Base-by-base conservation (phyloP, 2,797 vertebrate genomes). In the Sebastes kiyomatsui region DNA sequence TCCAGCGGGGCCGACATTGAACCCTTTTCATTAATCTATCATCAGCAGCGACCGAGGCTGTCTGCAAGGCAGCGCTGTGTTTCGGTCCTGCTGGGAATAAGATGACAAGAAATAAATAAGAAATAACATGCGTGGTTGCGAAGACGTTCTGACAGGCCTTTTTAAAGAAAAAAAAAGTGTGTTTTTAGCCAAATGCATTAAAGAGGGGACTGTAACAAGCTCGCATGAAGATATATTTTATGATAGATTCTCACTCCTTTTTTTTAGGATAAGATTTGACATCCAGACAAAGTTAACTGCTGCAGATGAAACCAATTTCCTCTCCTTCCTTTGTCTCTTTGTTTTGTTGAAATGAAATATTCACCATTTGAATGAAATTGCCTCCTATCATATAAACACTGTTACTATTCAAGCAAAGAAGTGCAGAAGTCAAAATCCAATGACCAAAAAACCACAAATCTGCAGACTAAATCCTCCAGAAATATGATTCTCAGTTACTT, bases 1-100 rank as follows among this genome's bases (percentile, higher is more conserved):
- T 84, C 87, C 75, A 77, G 80, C 55, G 25, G 28, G 83, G 65
- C 89, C 56, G 55, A 84, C 87, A 88, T 88, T 85, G 91, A 94
- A 88, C 84, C 90, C 82, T 91, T 89, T 85, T 94, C 92, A 94
- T 95, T 94, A 94, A 94, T 95, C 93, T 92, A 89, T 95, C 94
- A 94, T 95, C 93, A 77, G 79, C 80, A 73, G 79, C 60, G 81
- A 90, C 90, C 86, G 89, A 86, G 58, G 73, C 84, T 85, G 91
- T 90, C 87, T 90, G 84, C 77, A 33, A 67, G 80, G 72, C 79
- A 76, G 55, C 6, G 30, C 66, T 55, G 64, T 66, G 59, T 87
- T 87, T 80, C 78, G 68, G 83, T 84, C 80, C 54, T 27, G 67
- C 82, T 30, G 88, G 71, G 87, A 87, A 72, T 10, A 49, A 82